These are phyloP conservation scores for Premnoplex brunnescens DNA, from an alignment of 2,797 vertebrate species.

Conservation along the genomic window DNA sequence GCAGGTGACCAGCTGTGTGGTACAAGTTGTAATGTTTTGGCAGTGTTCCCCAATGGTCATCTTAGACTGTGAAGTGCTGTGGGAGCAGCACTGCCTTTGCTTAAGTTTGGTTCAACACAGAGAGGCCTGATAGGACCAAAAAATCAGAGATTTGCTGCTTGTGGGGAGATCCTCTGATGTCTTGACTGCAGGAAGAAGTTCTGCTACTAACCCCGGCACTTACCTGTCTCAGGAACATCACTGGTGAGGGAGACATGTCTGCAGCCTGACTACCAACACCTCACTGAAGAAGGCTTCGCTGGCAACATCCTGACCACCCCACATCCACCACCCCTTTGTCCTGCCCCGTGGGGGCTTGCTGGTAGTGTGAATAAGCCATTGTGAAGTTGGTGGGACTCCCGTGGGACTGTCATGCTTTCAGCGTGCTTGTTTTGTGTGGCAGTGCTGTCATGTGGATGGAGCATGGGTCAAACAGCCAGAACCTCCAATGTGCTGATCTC, in stretches of 20 bases:
- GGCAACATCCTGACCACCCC: not conserved
- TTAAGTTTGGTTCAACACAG: not conserved
- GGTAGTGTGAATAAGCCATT: not conserved
- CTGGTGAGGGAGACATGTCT: not conserved
- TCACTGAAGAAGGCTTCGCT: not conserved
- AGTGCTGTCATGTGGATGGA: not conserved
- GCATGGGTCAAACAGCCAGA: conserved; percentile 20
- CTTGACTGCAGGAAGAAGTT: conserved; percentile 3
- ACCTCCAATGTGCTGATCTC: not conserved
- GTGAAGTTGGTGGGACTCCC: not conserved
- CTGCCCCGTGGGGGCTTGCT: not conserved
- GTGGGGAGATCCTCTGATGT: not conserved
- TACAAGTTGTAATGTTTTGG: not conserved
- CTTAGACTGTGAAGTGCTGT: not conserved
- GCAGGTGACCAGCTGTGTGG: not conserved
- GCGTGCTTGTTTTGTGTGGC: conserved; percentile 11
- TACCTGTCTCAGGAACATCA: conserved; percentile 31
- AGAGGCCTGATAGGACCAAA: not conserved
- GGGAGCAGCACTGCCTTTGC: not conserved
- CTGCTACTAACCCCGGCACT: not conserved
- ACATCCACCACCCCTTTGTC: not conserved
- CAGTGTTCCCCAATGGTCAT: not conserved
- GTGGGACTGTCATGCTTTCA: not conserved
- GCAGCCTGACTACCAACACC: not conserved
- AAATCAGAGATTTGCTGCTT: not conserved